A percentile compares a stretch with the other conserved stretches of the same genome.
These are phyloP conservation scores for Synanthedon andrenaeformis DNA, from an alignment of 2,888 invertebrate species.

Conservation along the genomic window DNA sequence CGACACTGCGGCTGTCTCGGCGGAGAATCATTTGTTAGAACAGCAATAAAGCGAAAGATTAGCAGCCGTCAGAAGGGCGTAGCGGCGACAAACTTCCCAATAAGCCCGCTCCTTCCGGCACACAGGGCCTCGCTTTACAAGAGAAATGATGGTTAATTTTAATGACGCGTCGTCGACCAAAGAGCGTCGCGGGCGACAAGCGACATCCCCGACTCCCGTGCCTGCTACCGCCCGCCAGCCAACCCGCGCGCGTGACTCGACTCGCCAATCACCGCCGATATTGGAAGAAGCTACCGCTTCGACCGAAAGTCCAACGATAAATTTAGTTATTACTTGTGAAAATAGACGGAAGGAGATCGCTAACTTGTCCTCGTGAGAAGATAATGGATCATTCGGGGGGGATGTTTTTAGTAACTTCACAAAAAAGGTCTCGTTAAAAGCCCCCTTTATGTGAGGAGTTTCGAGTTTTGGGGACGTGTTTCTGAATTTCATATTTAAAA, in stretches of 20 bases:
- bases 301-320: constrained; percentile 66
- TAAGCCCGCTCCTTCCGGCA: constrained; percentile 49
- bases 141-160: constrained; percentile 70
- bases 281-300: constrained; percentile 53
- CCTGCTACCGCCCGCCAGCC: constrained; percentile 20
- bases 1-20: constrained; percentile 16
- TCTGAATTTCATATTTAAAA: constrained; percentile 40
- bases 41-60: constrained; percentile 58
- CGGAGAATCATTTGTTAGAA: constrained; percentile 52
- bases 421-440: constrained; percentile 62
- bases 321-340: constrained; percentile 71
- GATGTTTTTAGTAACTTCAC: constrained; percentile 60
- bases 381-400: constrained; percentile 67
- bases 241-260: constrained; percentile 38
- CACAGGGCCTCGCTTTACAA: constrained; percentile 56
- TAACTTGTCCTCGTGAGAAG: constrained; percentile 67
- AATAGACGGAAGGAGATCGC: constrained; percentile 69
- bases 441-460: constrained; percentile 61
- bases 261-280: constrained; percentile 47
- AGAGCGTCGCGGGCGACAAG: constrained; percentile 19
- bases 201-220: constrained; percentile 13
- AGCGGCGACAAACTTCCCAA: constrained; percentile 53
- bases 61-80: constrained; percentile 43
- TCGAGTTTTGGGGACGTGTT: constrained; percentile 40
- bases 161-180: constrained; percentile 51